phyloP scores from a whole-genome alignment of 2,797 vertebrate genomes.

The Centropyge bicolor region DNA sequence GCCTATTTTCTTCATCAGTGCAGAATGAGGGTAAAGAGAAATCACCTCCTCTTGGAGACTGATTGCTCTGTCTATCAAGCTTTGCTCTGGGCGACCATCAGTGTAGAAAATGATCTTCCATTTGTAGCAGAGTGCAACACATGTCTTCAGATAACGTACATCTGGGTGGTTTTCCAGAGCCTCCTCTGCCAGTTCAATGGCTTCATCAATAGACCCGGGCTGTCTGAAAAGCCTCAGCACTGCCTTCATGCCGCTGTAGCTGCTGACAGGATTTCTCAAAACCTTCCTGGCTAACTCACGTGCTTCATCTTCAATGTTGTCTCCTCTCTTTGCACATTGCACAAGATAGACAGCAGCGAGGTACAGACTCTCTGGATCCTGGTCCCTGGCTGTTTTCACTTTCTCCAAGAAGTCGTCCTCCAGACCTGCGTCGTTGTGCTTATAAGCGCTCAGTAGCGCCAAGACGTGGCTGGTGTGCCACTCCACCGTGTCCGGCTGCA shows the following conservation, averaged over 20 bases:
- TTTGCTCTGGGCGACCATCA: background rate
- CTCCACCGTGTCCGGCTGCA: slow-evolving; percentile 11
- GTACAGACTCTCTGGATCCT: slow-evolving; percentile 42
- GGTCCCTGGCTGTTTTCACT: background rate
- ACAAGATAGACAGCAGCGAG: slow-evolving; percentile 40
- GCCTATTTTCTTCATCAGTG: slow-evolving; percentile 9
- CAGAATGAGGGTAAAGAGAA: slow-evolving; percentile 56
- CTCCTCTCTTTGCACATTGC: background rate
- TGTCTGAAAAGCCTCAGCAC: slow-evolving; percentile 43
- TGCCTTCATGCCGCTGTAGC: slow-evolving; percentile 56
- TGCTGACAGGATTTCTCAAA: slow-evolving; percentile 53
- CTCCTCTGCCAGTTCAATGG: slow-evolving; percentile 56
- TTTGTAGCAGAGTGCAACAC: slow-evolving; percentile 57
- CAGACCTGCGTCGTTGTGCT: background rate
- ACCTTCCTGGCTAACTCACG: slow-evolving; percentile 43
- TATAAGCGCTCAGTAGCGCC: background rate
- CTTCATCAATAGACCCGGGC: slow-evolving; percentile 31
- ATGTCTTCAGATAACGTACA: slow-evolving; percentile 61
- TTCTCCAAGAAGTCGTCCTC: background rate
- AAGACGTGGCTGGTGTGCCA: background rate
- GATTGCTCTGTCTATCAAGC: slow-evolving; percentile 37
- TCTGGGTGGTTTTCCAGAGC: slow-evolving; percentile 60
- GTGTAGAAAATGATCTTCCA: slow-evolving; percentile 36
- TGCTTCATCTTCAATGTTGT: slow-evolving; percentile 15
- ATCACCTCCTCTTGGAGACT: slow-evolving; percentile 51